Evolutionary conservation across 2,113 vertebrate species (phyloP).

Genomic region (Sprattus sprattus): DNA sequence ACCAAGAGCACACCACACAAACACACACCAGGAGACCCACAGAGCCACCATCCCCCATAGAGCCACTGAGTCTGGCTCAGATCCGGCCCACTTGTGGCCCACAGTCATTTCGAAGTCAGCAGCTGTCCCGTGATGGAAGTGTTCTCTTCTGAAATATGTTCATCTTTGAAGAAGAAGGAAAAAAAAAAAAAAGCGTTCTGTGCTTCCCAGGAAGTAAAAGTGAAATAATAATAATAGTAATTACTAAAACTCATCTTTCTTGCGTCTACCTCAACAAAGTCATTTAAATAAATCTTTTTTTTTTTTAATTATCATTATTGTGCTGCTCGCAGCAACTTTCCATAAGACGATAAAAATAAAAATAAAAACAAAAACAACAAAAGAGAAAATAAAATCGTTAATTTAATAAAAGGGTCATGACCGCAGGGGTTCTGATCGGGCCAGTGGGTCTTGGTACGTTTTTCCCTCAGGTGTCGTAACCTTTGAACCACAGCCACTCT

Average conservation of each 20-base stretch:
- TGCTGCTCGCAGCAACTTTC: conserved; percentile 13
- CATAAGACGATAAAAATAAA: background rate
- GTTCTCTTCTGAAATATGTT: background rate
- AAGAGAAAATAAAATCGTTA: background rate
- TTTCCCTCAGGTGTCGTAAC: background rate
- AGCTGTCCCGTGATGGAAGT: background rate
- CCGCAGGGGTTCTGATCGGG: conserved; percentile 1
- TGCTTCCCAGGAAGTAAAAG: background rate
- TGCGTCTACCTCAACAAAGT: background rate
- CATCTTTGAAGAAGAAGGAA: background rate
- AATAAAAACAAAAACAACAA: background rate
- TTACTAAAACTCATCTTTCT: background rate
- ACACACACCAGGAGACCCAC: background rate
- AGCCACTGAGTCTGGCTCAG: background rate
- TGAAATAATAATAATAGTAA: background rate
- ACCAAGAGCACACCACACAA: background rate
- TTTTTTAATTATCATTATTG: background rate
- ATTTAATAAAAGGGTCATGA: conserved; percentile 10
- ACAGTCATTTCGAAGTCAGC: background rate
- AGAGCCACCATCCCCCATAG: background rate
- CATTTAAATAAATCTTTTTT: conserved; percentile 16
- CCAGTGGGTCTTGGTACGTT: background rate
- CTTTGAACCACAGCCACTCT: background rate
- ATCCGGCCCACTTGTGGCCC: background rate
- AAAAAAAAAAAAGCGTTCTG: background rate